Evolutionary conservation across 2,888 invertebrate species (phyloP).

Genomic region (Rotaria macrura): DNA sequence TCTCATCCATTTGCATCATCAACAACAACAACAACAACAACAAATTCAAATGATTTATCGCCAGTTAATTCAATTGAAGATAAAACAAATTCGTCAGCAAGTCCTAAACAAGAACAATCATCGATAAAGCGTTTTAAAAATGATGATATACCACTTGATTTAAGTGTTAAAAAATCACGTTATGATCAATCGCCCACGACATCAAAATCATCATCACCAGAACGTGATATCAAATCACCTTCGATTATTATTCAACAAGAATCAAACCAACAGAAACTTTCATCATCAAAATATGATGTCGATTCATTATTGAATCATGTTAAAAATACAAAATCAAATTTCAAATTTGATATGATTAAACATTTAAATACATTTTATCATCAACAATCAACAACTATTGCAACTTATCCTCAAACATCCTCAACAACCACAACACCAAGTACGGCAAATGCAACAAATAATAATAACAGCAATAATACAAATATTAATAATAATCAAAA

Average conservation of each 20-base stretch:
- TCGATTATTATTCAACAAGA: neutral
- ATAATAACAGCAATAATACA: neutral
- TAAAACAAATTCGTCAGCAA: neutral
- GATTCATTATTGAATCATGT: slow-evolving; percentile 15
- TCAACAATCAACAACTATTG: neutral
- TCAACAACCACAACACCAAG: neutral
- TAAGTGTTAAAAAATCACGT: slow-evolving; percentile 21
- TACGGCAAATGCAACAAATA: neutral
- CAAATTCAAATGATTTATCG: neutral
- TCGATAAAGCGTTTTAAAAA: neutral
- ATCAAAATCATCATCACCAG: neutral
- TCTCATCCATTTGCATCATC: neutral
- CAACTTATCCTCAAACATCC: neutral
- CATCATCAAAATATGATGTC: slow-evolving; percentile 7
- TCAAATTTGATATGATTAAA: neutral
- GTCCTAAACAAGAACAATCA: neutral
- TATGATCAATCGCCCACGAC: neutral
- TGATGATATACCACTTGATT: slow-evolving; percentile 12
- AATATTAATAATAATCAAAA: neutral
- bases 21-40: slow-evolving; percentile 9
- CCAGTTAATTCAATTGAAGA: neutral
- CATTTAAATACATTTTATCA: neutral
- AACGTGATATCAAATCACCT: neutral
- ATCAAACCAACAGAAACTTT: neutral
- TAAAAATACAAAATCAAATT: neutral